Base-by-base conservation (phyloP, 2,888 invertebrate species). In the Liopterus haemorrhoidalis region DNA sequence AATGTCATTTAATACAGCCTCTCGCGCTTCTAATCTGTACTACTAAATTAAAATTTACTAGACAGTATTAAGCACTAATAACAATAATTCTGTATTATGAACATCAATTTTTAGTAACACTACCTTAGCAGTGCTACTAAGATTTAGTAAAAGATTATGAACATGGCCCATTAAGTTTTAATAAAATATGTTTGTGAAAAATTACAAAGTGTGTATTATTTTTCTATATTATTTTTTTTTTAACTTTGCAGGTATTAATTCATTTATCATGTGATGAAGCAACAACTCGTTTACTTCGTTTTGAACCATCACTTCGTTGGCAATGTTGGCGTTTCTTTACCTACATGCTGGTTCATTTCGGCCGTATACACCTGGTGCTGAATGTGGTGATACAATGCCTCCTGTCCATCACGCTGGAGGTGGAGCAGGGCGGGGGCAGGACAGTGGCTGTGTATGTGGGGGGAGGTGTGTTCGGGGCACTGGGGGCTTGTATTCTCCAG, bases 291-390 rank as follows among this genome's bases (percentile, higher is more conserved):
- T 33, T 51, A 8, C 67, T 80, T 42, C 72, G 78, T 49, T 81
- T 77, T 65, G 74, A 80, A 56, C 80, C 81, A 1, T 70, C 72
- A 54, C 78, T 79, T 66, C 73, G 81, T 54, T 67, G 70, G 32
- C 75, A 87, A 65, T 71, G 82, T 19, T 92, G 90, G 91, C 75
- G 90, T 52, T 81, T 85, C 60, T 61, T 85, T 44, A 79, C 83
- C 30, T 91, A 91, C 66, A 85, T 85, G 73, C 71, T 84, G 54
- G 69, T 90, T 43, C 91, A 91, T 70, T 82, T 84, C 41, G 82
- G 80, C 66, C 72, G 76, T 58, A 72, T 80, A 35, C 91, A 92
- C 65, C 70, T 92, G 48, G 72, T 80, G 15, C 76, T 90, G 58
- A 92, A 92, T 70, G 71, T 85, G 52, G 68, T 78, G 51, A 77